Base-by-base conservation (phyloP, 2,113 vertebrate genomes). In the Ancistrus triradiatus region DNA sequence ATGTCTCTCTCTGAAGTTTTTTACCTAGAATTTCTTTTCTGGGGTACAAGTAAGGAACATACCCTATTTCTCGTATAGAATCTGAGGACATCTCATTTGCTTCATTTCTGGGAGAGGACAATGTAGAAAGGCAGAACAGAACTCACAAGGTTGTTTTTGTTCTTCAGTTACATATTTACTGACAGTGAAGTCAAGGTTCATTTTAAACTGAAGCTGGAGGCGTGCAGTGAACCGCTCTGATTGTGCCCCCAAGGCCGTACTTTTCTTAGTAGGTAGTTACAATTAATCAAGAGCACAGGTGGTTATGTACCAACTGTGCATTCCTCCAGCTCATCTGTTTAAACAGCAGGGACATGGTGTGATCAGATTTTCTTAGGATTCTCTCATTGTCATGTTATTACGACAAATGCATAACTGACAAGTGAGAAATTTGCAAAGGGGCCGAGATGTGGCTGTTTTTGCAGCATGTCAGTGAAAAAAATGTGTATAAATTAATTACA, bases 381-480 rank as follows among this genome's bases (percentile, higher is more conserved):
- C 10, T 59, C 65, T 9, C 27, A 2, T 5, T n/a, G 7, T n/a
- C 3, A 19, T 60, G 47, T 7, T 68, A 28, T 8, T 52, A 33
- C 43, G 48, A 14, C 43, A 17, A 35, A 33, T 8, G 31, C 31
- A n/a, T 73, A 27, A 25, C 52, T 63, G 28, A 53, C 9, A 14
- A 17, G 38, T 58, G 70, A 50, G 40, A 37, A 58, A 63, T 58
- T 59, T 63, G 38, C 35, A 50, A n/a, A 59, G 28, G n/a, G n/a
- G n/a, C n/a, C n/a, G n/a, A n/a, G n/a, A n/a, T n/a, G n/a, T n/a
- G n/a, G n/a, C n/a, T n/a, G n/a, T n/a, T n/a, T n/a, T 44, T 15
- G n/a, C 38, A 31, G 25, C 56, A 27, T 44, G 56, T 19, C 40
- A 28, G 56, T 18, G 24, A 27, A 18, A 2, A 37, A n/a, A n/a